These are phyloP conservation scores for Ametastegia equiseti DNA, from an alignment of 2,888 invertebrate genomes.

Conservation along the genomic window DNA sequence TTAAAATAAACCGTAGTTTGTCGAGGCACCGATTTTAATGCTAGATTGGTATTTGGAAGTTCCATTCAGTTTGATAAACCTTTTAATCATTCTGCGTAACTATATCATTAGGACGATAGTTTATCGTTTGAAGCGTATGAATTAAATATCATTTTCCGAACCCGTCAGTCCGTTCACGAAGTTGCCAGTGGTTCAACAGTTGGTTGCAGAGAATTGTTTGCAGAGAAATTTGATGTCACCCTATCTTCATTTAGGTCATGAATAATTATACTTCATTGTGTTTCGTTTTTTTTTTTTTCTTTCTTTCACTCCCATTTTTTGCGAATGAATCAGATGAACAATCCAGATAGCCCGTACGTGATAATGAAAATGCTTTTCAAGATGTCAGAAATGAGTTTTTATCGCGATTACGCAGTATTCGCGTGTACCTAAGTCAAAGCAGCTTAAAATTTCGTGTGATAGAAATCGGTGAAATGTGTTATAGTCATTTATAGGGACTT, in stretches of 20 bases:
- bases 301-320: too few species aligned
- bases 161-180: not conserved
- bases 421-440: not conserved
- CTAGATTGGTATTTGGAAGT: not conserved
- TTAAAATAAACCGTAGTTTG: too few species aligned
- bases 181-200: not conserved
- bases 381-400: not conserved
- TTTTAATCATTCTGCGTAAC: too few species aligned
- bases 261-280: not conserved
- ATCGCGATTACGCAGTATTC: not conserved
- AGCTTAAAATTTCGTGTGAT: not conserved
- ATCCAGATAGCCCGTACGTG: not conserved
- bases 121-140: not conserved
- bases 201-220: not conserved
- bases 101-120: not conserved
- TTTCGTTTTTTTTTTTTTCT: too few species aligned
- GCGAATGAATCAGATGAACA: not conserved
- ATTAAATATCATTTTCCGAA: not conserved
- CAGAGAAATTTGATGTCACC: not conserved
- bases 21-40: too few species aligned
- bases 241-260: not conserved
- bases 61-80: too few species aligned
- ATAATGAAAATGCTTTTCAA: not conserved
- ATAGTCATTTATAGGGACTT: not conserved
- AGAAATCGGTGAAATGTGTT: not conserved